phyloP scores from a whole-genome alignment of 2,113 vertebrate species.

The Oncorhynchus mykiss region DNA sequence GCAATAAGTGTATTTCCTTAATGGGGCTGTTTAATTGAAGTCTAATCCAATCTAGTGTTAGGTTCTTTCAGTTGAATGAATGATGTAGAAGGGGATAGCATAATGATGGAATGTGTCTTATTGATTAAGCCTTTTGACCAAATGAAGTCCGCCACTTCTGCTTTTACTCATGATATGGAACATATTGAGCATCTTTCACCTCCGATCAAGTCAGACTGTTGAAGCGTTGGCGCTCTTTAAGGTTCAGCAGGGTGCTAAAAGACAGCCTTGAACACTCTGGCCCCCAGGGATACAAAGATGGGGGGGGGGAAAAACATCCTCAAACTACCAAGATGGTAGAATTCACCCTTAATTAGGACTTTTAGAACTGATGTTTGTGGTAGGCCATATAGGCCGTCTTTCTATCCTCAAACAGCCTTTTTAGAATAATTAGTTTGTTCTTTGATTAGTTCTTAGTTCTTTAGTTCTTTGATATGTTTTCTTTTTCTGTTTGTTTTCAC shows the following conservation, averaged over 20 bases:
- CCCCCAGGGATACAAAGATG: not conserved
- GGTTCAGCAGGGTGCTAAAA: slow-evolving; percentile 3
- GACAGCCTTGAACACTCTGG: slow-evolving; percentile 5
- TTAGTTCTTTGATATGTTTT: no score
- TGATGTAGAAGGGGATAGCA: not conserved
- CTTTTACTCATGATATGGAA: not conserved
- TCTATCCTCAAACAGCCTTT: no score
- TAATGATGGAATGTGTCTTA: not conserved
- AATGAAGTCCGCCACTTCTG: not conserved
- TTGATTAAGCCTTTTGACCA: not conserved
- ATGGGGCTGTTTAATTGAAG: not conserved
- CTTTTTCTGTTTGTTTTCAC: no score
- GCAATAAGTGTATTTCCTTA: not conserved
- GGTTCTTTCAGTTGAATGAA: not conserved
- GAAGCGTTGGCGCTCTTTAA: slow-evolving; percentile 15
- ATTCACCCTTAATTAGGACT: not conserved
- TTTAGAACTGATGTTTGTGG: not conserved
- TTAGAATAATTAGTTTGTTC: no score
- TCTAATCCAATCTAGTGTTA: not conserved
- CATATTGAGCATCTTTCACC: slow-evolving; percentile 16
- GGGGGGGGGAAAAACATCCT: not conserved
- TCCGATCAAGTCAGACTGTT: slow-evolving; percentile 8
- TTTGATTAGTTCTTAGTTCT: no score
- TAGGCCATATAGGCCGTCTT: no score
- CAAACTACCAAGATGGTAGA: not conserved